A percentile compares a stretch with the other conserved stretches of the same genome.
These are phyloP conservation scores for Irena cyanogastra DNA, from an alignment of 2,113 vertebrate species.

Conservation along the genomic window DNA sequence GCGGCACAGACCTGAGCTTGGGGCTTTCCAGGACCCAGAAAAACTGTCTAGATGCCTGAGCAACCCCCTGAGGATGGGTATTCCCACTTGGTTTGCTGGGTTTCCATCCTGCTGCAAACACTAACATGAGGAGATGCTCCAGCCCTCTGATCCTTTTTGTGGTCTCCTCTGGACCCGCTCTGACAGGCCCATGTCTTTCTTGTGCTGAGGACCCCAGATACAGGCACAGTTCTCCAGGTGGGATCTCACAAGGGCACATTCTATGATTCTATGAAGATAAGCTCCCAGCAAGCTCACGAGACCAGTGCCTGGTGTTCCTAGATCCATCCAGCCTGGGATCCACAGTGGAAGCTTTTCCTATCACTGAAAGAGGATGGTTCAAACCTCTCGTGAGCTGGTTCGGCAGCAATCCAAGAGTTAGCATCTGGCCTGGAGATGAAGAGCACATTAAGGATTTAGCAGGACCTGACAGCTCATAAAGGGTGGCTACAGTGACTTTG, in stretches of 20 bases:
- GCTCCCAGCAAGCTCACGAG: not conserved
- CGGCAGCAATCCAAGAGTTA: not conserved
- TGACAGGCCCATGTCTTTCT: not conserved
- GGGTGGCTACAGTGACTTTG: not conserved
- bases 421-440: not conserved
- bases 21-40: not conserved
- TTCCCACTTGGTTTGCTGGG: not conserved
- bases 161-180: not conserved
- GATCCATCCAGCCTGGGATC: not conserved
- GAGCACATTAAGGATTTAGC: not conserved
- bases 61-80: not conserved
- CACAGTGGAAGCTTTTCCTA: not conserved
- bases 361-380: not conserved
- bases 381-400: accelerated
- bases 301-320: not conserved
- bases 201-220: not conserved
- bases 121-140: not conserved
- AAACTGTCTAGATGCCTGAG: not conserved
- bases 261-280: not conserved
- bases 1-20: accelerated
- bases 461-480: not conserved
- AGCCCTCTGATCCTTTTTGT: not conserved
- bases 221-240: not conserved
- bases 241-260: not conserved
- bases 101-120: not conserved